Evolutionary conservation across 1,140 invertebrate species (phyloP).

Genomic region (Nautilus pompilius): DNA sequence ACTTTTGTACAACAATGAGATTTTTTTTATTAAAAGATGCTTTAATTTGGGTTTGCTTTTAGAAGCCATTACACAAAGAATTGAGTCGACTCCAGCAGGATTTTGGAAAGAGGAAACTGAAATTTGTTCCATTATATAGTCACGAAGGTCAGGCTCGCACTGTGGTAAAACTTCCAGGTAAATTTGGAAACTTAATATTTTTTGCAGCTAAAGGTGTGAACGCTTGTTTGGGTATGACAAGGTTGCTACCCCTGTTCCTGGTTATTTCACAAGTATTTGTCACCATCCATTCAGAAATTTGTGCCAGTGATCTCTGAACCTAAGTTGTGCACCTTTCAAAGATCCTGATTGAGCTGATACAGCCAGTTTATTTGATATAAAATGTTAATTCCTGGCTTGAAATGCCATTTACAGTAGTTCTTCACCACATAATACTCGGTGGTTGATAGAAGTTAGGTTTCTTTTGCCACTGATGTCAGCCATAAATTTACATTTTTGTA

Average conservation of each 20-base stretch:
- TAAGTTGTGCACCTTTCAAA: too few relatives aligned
- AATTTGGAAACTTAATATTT: slow-evolving; percentile 48
- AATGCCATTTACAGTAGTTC: too few relatives aligned
- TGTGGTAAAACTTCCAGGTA: slow-evolving; percentile 48
- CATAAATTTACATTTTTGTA: too few relatives aligned
- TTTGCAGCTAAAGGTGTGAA: slow-evolving; percentile 61
- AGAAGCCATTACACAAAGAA: not conserved
- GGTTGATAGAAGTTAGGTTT: too few relatives aligned
- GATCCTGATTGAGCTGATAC: too few relatives aligned
- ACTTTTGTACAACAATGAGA: not conserved
- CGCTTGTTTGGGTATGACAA: not conserved
- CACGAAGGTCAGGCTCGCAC: slow-evolving; percentile 68
- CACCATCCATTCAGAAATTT: not conserved
- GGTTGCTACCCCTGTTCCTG: not conserved
- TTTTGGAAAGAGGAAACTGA: slow-evolving; percentile 67
- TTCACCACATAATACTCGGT: too few relatives aligned
- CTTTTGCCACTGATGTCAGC: too few relatives aligned
- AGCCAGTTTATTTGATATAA: too few relatives aligned
- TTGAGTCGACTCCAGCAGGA: not conserved
- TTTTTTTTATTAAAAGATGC: slow-evolving; percentile 1
- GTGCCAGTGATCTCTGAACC: too few relatives aligned
- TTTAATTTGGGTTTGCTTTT: not conserved
- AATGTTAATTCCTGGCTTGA: too few relatives aligned
- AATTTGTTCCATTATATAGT: slow-evolving; percentile 73
- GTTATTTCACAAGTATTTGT: not conserved